Evolutionary conservation across 2,113 vertebrate genomes (phyloP), one percentile per base, ranked within the genome.

Genomic region (Catharus minimus): DNA sequence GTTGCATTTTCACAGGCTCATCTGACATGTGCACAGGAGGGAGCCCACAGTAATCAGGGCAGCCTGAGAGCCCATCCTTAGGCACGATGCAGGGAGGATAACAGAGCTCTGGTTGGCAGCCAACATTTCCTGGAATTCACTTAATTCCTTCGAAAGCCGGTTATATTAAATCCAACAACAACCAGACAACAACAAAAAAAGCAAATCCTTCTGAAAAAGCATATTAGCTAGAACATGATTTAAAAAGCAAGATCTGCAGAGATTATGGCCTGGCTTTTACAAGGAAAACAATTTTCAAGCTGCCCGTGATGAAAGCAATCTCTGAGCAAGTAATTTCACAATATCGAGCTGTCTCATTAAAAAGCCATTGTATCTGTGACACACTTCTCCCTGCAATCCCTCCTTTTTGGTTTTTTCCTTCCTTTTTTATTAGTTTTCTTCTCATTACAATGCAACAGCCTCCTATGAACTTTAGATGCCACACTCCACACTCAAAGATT

Each of bases 241-340:
- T 95, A 93, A 93, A 91, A 95, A 90, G 82, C 92, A 83, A 92
- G 94, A 92, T 93, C 81, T 80, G 90, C 89, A 92, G 60, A 89
- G 89, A 93, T 95, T 93, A 95, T 13, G 62, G 66, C 28, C 77
- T 73, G 67, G 36, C 62, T 90, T 95, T 94, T 90, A 95, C 82
- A 91, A 91, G 86, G 86, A 94, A 96, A 95, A 95, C 91, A 95
- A 95, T 95, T 95, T 96, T 81, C 89, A 95, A 77, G 89, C 94
- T 88, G 89, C 89, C 41, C 0, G 1, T 75, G 84, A 75, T 92
- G 93, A 96, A 96, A 95, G 94, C 90, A 95, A 95, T 95, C 78
- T 92, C 80, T 0, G 3, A 85, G 82, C 88, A 64, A 92, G 85
- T 95, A 89, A 95, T 93, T 95, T 96, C 92, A 77, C 84, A 89